Evolutionary conservation across 2,797 vertebrate genomes (phyloP).

Genomic region (Delichon dasypus): DNA sequence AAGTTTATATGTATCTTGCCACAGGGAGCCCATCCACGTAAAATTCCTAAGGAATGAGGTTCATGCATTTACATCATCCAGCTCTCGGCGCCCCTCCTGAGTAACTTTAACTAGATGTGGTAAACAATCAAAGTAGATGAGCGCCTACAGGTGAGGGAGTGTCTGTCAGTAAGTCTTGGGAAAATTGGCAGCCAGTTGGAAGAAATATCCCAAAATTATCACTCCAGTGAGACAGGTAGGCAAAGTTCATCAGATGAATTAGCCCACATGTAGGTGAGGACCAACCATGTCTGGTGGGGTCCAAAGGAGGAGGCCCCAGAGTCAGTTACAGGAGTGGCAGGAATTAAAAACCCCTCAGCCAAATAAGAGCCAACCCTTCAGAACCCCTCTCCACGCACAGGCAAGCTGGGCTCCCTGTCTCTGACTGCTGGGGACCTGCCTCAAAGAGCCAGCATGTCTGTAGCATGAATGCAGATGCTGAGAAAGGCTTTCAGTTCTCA

Average conservation of each 20-base stretch:
- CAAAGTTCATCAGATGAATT: not conserved
- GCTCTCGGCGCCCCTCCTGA: not conserved
- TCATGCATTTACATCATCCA: not conserved
- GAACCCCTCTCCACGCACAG: not conserved
- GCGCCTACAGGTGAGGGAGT: not conserved
- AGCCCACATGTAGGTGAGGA: not conserved
- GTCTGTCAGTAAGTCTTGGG: not conserved
- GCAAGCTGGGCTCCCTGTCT: not conserved
- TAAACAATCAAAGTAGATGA: not conserved
- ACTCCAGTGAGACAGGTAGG: not conserved
- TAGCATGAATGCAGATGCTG: not conserved
- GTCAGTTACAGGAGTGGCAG: not conserved
- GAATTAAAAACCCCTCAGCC: not conserved
- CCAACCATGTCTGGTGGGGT: fast-evolving
- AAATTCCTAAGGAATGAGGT: not conserved
- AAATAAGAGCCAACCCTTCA: not conserved
- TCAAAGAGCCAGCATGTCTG: not conserved
- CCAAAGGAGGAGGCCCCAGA: not conserved
- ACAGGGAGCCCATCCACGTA: not conserved
- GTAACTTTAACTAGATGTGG: not conserved
- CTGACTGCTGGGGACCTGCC: not conserved
- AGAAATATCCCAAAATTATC: not conserved
- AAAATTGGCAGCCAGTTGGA: not conserved
- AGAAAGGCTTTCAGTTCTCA: not conserved
- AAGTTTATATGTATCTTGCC: fast-evolving